These are phyloP conservation scores for Zaprionus capensis DNA, from an alignment of 1,140 invertebrate genomes.

Conservation along the genomic window DNA sequence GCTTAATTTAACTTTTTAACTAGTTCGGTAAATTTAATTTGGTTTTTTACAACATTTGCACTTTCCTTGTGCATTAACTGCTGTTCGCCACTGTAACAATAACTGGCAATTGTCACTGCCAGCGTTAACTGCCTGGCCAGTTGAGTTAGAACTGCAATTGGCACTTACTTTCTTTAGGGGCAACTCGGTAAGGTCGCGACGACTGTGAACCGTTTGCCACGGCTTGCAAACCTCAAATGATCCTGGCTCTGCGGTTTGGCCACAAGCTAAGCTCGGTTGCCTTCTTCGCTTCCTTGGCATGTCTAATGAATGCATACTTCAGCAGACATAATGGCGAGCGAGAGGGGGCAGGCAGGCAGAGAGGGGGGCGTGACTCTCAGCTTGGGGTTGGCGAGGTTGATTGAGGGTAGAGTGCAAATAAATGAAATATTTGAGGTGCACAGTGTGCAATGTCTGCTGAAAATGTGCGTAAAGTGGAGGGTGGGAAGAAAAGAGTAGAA, in stretches of 20 bases:
- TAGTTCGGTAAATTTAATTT: neutral
- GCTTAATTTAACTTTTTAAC: neutral
- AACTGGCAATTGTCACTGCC: neutral
- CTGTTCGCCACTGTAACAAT: neutral
- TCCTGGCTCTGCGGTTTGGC: slow-evolving; percentile 59
- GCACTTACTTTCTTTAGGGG: slow-evolving; percentile 50
- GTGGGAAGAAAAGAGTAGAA: neutral
- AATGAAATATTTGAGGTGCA: slow-evolving; percentile 74
- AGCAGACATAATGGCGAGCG: slow-evolving; percentile 16
- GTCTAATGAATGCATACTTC: slow-evolving; percentile 77
- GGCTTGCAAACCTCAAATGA: slow-evolving; percentile 70
- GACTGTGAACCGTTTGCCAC: slow-evolving; percentile 60
- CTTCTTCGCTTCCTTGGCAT: slow-evolving; percentile 60
- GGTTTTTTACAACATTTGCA: neutral
- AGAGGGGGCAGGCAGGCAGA: neutral
- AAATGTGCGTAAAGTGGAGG: neutral
- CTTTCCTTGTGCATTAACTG: neutral
- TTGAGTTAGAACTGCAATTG: neutral
- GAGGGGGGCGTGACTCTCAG: slow-evolving; percentile 4
- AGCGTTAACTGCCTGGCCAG: neutral
- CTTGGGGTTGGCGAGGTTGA: slow-evolving; percentile 22
- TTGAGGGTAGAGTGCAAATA: slow-evolving; percentile 59
- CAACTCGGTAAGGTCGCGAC: slow-evolving; percentile 13
- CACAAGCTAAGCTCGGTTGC: slow-evolving; percentile 75
- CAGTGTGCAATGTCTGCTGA: slow-evolving; percentile 16